Base-by-base conservation (phyloP, 2,797 vertebrate genomes). In the Anisognathus igniventris region DNA sequence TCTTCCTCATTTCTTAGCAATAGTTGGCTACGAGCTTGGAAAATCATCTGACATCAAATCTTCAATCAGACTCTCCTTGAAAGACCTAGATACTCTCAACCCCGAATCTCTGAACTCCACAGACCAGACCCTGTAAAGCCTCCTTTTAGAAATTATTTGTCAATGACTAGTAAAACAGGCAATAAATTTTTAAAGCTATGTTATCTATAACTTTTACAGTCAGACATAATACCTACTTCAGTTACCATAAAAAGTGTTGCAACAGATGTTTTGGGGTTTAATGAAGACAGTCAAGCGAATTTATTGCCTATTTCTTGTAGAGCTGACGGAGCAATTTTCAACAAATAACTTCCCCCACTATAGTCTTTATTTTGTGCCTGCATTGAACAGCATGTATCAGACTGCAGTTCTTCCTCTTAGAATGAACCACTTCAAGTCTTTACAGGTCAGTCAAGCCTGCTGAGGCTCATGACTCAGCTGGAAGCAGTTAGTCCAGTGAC, bases 211-310 rank as follows among this genome's bases (percentile, higher is more conserved):
- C 73, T 88, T 93, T 74, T 84, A 95, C 83, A 88, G 67, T 93
- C 67, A 61, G 74, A 76, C 50, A 68, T 80, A 93, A 94, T 82
- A 92, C 42, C 57, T 88, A n/a, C 50, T 92, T 67, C 30, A 61
- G 51, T 56, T 83, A 83, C 47, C 54, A 48, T 88, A 88, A 74
- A 70, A 95, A 94, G 60, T 65, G 60, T 57, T 85, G 64, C 56
- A 90, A 82, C 84, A 95, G 83, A 84, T 90, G 95, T 74, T 95
- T 94, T 80, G 30, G 45, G 50, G 40, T 67, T 88, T 96, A 94
- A 92, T 58, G 74, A 88, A 92, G 89, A 84, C 58, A 84, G 40
- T 79, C 76, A 73, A 92, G 44, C 2, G 17, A 44, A 88, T 92
- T 90, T 95, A 94, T 80, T 86, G 44, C 70, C 68, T 81, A 25